Conservation (phyloP, 1,140 invertebrate species). For the Nasonia longicornis region DNA sequence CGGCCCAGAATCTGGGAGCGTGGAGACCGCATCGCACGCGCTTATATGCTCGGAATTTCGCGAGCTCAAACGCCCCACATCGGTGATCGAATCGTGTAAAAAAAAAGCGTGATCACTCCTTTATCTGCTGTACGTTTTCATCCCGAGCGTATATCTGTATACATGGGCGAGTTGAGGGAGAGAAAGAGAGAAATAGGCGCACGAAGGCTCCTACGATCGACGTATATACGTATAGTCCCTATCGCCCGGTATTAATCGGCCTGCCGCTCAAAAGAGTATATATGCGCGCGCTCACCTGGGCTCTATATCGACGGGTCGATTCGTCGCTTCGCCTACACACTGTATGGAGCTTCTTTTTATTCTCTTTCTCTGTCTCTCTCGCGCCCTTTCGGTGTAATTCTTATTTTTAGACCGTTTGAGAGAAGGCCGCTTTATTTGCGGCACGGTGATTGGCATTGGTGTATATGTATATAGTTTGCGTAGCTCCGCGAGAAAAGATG, state of each 20-base stretch:
- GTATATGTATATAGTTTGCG: no score
- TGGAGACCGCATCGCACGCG: no score
- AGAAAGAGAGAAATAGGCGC: conserved; percentile 17
- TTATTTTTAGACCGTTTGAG: not conserved
- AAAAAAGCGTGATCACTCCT: not conserved
- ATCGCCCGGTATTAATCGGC: conserved; percentile 17
- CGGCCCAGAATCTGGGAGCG: no score
- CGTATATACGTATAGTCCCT: not conserved
- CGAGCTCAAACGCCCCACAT: not conserved
- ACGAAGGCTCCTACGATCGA: conserved; percentile 26
- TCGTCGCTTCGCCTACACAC: not conserved
- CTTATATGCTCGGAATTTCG: no score
- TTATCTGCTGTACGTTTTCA: no score
- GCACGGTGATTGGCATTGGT: not conserved
- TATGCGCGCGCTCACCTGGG: not conserved
- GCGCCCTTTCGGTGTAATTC: not conserved
- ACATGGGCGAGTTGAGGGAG: not conserved
- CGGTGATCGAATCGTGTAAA: not conserved
- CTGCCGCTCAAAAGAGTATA: not conserved
- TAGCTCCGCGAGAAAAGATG: no score
- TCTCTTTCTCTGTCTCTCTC: not conserved
- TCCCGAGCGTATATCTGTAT: not conserved
- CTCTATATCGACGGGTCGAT: not conserved
- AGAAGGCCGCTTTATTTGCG: not conserved
- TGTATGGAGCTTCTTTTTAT: not conserved